A percentile compares a stretch with the other conserved stretches of the same genome.
phyloP scores from a whole-genome alignment of 2,888 invertebrate genomes.

The Chrysolina oricalcia region DNA sequence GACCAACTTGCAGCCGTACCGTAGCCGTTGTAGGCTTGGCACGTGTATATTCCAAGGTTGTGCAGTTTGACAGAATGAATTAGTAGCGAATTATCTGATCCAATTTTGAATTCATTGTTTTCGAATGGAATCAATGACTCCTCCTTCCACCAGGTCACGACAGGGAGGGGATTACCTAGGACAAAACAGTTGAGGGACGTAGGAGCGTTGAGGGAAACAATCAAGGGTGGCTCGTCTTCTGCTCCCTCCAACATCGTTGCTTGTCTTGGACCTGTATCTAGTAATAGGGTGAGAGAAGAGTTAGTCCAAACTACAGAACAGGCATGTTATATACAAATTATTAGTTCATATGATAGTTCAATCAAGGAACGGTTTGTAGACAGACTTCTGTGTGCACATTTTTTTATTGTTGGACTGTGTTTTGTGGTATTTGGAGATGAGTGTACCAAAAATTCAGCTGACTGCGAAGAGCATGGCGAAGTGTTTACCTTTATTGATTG shows the following conservation, averaged over 20 bases:
- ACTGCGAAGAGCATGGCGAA: too few relatives aligned
- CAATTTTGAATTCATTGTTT: conserved; percentile 81
- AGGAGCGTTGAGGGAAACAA: conserved; percentile 81
- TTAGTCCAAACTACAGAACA: conserved; percentile 35
- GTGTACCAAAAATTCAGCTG: too few relatives aligned
- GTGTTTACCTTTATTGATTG: too few relatives aligned
- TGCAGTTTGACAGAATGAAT: conserved; percentile 82
- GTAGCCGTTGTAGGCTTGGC: conserved; percentile 90
- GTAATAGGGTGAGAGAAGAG: conserved; percentile 44
- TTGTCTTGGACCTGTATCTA: conserved; percentile 73
- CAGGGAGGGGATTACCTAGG: conserved; percentile 86
- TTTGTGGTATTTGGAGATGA: too few relatives aligned
- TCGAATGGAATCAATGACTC: conserved; percentile 83
- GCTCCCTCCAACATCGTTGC: conserved; percentile 78
- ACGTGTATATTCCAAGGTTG: conserved; percentile 89
- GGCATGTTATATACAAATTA: conserved; percentile 1
- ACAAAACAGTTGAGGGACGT: conserved; percentile 85
- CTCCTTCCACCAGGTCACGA: conserved; percentile 90
- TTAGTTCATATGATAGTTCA: not conserved
- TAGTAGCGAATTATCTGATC: conserved; percentile 82
- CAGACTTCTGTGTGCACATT: too few relatives aligned
- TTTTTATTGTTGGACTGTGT: too few relatives aligned
- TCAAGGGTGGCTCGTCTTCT: conserved; percentile 74
- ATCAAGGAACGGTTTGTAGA: too few relatives aligned
- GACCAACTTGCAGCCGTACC: conserved; percentile 84